Conservation (phyloP, 2,797 vertebrate species). For the Alosa sapidissima region DNA sequence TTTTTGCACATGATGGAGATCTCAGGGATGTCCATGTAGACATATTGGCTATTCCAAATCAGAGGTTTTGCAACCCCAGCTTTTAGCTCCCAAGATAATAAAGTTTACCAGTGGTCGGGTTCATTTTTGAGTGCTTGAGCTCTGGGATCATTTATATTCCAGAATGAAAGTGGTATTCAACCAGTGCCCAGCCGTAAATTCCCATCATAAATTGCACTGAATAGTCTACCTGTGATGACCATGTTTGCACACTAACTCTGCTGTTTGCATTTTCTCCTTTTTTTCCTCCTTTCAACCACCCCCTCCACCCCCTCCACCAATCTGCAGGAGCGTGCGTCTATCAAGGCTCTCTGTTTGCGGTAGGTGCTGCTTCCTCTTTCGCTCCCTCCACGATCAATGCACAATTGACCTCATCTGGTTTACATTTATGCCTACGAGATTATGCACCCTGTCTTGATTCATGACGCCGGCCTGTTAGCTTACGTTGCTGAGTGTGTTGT, state of each 20-base stretch:
- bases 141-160: not conserved
- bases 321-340: constrained; percentile 69
- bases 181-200: not conserved
- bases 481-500: constrained; percentile 43
- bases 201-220: not conserved
- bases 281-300: not conserved
- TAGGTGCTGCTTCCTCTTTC: constrained; percentile 58
- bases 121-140: not conserved
- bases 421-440: not conserved
- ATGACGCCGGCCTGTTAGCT: constrained; percentile 45
- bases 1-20: no score
- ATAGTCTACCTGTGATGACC: not conserved
- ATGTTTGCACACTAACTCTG: not conserved
- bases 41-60: not conserved
- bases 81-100: not conserved
- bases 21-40: not conserved
- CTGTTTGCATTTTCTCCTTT: not conserved
- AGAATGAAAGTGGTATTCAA: not conserved
- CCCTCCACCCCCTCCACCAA: not conserved
- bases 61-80: not conserved
- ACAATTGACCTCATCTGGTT: constrained; percentile 32
- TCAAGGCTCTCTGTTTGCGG: constrained; percentile 67
- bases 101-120: not conserved
- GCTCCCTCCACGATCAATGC: constrained; percentile 17
- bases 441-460: constrained; percentile 34